Percentiles rank a stretch among this genome's conserved stretches.
Evolutionary conservation across 2,888 invertebrate species (phyloP).

Genomic region (Himalopsyche tibetana): DNA sequence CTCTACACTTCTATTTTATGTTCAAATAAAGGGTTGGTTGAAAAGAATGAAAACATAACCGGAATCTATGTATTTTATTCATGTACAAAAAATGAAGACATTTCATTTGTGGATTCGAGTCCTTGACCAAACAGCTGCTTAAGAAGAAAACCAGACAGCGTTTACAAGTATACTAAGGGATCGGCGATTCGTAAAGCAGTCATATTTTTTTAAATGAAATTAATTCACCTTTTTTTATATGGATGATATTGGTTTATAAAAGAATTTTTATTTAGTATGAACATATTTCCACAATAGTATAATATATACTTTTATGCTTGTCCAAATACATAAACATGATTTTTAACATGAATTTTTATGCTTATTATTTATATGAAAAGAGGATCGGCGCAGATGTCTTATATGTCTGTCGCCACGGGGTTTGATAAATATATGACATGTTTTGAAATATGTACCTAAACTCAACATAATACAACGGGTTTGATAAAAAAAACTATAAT

Average conservation of each 20-base stretch:
- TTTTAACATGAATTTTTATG: slow-evolving; percentile 26
- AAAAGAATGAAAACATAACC: no score
- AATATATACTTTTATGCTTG: slow-evolving; percentile 39
- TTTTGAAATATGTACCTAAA: slow-evolving; percentile 57
- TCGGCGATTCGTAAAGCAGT: no score
- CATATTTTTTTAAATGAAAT: no score
- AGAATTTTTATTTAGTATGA: not conserved
- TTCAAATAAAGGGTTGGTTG: no score
- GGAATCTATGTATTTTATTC: no score
- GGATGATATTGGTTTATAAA: not conserved
- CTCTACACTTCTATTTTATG: no score
- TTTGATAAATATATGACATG: slow-evolving; percentile 63
- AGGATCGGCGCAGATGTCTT: slow-evolving; percentile 57
- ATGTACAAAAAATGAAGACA: no score
- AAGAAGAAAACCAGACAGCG: no score
- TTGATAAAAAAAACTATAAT: slow-evolving; percentile 1
- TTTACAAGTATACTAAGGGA: no score
- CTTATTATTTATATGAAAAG: slow-evolving; percentile 44
- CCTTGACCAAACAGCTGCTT: no score
- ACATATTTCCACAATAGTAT: slow-evolving; percentile 15
- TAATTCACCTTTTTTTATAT: no score
- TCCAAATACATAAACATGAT: slow-evolving; percentile 20
- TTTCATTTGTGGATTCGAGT: no score
- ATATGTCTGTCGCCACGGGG: slow-evolving; percentile 61
- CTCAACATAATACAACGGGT: slow-evolving; percentile 44